phyloP scores from a whole-genome alignment of 2,888 invertebrate species.

The Teleogryllus oceanicus region DNA sequence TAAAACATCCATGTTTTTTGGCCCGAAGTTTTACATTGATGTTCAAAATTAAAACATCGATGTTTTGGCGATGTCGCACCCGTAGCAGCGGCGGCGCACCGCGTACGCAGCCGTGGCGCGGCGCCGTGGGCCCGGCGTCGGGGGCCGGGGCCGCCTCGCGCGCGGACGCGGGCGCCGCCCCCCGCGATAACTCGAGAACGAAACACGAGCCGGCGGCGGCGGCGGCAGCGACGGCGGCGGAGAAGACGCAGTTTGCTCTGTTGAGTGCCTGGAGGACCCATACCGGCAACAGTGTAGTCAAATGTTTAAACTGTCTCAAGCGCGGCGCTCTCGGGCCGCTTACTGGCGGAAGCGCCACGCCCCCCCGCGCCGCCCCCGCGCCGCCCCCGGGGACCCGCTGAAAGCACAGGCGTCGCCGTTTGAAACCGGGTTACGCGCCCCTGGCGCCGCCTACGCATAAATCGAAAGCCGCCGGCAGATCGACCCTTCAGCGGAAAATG shows the following conservation, averaged over 20 bases:
- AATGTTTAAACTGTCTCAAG: not conserved
- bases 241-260: not conserved
- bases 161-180: conserved; percentile 89
- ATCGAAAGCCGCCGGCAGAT: not conserved
- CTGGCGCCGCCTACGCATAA: not conserved
- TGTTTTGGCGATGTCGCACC: no score
- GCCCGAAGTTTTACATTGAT: no score
- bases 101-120: no score
- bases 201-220: not conserved
- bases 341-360: not conserved
- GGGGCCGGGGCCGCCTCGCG: conserved; percentile 53
- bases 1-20: no score
- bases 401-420: not conserved
- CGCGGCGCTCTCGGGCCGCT: not conserved
- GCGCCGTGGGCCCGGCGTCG: no score
- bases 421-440: not conserved
- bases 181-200: not conserved
- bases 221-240: not conserved
- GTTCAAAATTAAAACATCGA: no score
- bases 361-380: not conserved
- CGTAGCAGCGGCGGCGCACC: no score
- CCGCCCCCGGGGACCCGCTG: conserved; percentile 19
- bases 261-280: not conserved
- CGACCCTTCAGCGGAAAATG: not conserved
- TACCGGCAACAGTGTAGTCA: conserved; percentile 6